A percentile compares a stretch with the other conserved stretches of the same genome.
Conservation (phyloP, 2,797 vertebrate species). For the Clangula hyemalis region DNA sequence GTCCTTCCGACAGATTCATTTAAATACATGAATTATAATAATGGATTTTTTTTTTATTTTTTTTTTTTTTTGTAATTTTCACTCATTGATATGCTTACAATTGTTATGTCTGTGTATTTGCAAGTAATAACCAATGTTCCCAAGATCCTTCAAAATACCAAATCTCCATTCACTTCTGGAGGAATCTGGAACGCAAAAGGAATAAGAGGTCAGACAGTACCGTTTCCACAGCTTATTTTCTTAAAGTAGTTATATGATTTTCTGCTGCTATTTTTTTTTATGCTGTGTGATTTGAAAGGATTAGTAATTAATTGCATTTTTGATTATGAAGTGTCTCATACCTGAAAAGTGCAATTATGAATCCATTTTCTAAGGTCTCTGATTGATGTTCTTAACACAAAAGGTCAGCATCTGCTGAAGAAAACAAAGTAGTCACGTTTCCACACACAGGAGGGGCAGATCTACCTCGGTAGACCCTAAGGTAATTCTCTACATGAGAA, state of each 20-base stretch:
- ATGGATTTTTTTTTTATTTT: background rate
- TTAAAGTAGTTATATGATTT: background rate
- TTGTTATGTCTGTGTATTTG: background rate
- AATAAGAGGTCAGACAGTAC: background rate
- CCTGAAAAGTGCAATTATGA: background rate
- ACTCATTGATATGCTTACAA: background rate
- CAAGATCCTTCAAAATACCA: background rate
- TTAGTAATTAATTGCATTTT: background rate
- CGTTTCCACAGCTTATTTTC: background rate
- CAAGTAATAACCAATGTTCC: background rate
- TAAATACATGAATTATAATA: background rate
- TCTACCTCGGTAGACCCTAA: background rate
- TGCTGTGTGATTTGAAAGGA: background rate
- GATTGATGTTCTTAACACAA: background rate
- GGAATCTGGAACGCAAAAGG: background rate
- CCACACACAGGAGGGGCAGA: background rate
- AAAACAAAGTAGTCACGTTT: background rate
- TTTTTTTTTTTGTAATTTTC: background rate
- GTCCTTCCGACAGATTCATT: background rate
- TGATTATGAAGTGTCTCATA: background rate
- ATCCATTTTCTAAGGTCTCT: background rate
- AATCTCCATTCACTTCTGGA: background rate
- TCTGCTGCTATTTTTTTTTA: background rate
- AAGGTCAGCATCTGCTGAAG: background rate
- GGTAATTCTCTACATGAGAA: conserved; percentile 14